phyloP scores from a whole-genome alignment of 2,888 invertebrate species.

The Argyresthia goedartella region DNA sequence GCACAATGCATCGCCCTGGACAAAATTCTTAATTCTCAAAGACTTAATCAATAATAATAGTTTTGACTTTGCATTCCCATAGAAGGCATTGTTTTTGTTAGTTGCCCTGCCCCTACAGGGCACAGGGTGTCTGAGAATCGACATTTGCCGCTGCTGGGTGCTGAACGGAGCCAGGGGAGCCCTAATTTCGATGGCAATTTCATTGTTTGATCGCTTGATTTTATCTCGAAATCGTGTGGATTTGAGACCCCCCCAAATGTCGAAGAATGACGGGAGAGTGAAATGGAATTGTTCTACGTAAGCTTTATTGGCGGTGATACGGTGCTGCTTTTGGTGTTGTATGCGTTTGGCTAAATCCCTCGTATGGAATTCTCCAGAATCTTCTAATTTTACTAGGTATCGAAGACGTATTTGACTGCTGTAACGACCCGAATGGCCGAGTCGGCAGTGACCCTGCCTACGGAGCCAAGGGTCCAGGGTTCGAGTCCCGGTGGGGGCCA shows the following conservation, averaged over 20 bases:
- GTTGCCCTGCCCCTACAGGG: too few species aligned
- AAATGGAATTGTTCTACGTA: not conserved
- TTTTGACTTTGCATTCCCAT: constrained; percentile 54
- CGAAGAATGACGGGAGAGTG: not conserved
- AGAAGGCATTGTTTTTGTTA: constrained; percentile 52
- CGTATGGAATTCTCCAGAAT: not conserved
- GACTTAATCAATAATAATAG: constrained; percentile 65
- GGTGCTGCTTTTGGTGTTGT: not conserved
- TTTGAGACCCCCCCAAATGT: constrained; percentile 36
- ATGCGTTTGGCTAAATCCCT: too few species aligned
- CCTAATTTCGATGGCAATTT: constrained; percentile 43
- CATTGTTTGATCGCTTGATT: constrained; percentile 62
- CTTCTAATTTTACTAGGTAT: too few species aligned
- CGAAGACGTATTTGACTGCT: too few species aligned
- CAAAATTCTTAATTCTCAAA: constrained; percentile 50
- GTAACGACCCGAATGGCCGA: too few species aligned
- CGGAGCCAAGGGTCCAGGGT: too few species aligned
- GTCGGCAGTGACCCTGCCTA: too few species aligned
- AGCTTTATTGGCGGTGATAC: not conserved
- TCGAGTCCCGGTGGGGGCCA: too few species aligned
- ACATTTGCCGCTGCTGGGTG: constrained; percentile 36
- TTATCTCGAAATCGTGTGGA: constrained; percentile 56
- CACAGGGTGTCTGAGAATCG: constrained; percentile 49
- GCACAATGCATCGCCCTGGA: constrained; percentile 32
- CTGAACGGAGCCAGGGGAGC: constrained; percentile 26